These are phyloP conservation scores for Lithobates sylvaticus DNA, from an alignment of 2,797 vertebrate species.

Conservation along the genomic window DNA sequence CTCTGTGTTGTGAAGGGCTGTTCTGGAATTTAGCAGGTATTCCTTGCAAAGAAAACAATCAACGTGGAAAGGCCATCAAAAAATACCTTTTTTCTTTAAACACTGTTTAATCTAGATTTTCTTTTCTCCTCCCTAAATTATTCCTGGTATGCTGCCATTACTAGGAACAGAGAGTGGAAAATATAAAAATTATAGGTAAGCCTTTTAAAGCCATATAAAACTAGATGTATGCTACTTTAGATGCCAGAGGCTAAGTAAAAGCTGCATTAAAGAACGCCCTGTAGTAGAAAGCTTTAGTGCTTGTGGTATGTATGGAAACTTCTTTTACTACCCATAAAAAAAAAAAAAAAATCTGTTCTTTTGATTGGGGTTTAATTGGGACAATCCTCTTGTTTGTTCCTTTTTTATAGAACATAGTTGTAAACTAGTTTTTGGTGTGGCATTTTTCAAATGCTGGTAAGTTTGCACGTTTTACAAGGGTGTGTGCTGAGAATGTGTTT, in stretches of 20 bases:
- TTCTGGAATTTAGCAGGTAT: no score
- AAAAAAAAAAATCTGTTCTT: no score
- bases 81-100: not conserved
- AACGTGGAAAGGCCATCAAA: not conserved
- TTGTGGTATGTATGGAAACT: not conserved
- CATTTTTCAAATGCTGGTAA: no score
- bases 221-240: constrained; percentile 13
- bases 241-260: constrained; percentile 5
- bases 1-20: no score
- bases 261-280: not conserved
- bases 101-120: not conserved
- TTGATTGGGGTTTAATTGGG: not conserved
- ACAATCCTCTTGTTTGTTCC: not conserved
- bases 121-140: constrained; percentile 6
- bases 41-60: no score
- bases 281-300: constrained; percentile 26
- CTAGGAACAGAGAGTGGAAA: constrained; percentile 30
- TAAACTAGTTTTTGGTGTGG: no score
- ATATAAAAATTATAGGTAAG: constrained; percentile 39
- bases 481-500: no score
- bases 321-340: no score
- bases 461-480: no score
- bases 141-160: constrained; percentile 29
- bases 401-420: no score
- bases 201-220: not conserved